Percentiles rank a stretch among this genome's conserved stretches.
phyloP scores from a whole-genome alignment of 1,140 invertebrate species.

The Neodiprion fabricii region DNA sequence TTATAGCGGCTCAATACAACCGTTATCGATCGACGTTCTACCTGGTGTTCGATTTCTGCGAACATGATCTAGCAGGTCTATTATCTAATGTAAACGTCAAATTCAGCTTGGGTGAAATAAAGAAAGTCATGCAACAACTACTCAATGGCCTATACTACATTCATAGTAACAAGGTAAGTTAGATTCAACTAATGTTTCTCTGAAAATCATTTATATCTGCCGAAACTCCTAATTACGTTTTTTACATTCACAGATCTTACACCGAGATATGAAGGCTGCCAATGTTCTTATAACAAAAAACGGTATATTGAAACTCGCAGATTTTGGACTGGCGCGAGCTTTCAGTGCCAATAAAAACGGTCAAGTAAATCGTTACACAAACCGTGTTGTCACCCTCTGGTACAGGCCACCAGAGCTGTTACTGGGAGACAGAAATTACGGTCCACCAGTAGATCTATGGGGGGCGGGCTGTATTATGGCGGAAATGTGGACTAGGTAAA shows the following conservation, averaged over 20 bases:
- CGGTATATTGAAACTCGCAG: constrained; percentile 92
- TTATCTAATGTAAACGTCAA: constrained; percentile 96
- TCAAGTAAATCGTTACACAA: constrained; percentile 91
- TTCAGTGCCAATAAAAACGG: constrained; percentile 90
- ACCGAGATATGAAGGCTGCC: constrained; percentile 98
- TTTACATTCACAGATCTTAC: constrained; percentile 70
- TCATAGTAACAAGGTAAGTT: constrained; percentile 88
- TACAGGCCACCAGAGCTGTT: constrained; percentile 92
- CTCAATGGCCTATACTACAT: constrained; percentile 97
- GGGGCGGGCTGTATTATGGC: constrained; percentile 99
- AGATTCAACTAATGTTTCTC: not conserved
- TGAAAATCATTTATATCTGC: not conserved
- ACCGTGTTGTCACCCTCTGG: constrained; percentile 97
- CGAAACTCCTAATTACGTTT: not conserved
- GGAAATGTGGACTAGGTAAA: constrained; percentile 94
- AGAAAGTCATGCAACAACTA: constrained; percentile 97
- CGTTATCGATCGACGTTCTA: constrained; percentile 94
- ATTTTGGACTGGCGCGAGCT: constrained; percentile 91
- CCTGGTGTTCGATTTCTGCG: constrained; percentile 98
- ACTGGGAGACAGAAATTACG: constrained; percentile 94
- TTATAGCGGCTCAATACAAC: constrained; percentile 81
- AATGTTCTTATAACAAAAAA: constrained; percentile 98
- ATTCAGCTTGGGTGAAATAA: constrained; percentile 96
- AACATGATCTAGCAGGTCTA: constrained; percentile 97
- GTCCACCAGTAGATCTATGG: constrained; percentile 97